Base-by-base conservation (phyloP, 2,797 vertebrate species). In the Cirrhinus mrigala region DNA sequence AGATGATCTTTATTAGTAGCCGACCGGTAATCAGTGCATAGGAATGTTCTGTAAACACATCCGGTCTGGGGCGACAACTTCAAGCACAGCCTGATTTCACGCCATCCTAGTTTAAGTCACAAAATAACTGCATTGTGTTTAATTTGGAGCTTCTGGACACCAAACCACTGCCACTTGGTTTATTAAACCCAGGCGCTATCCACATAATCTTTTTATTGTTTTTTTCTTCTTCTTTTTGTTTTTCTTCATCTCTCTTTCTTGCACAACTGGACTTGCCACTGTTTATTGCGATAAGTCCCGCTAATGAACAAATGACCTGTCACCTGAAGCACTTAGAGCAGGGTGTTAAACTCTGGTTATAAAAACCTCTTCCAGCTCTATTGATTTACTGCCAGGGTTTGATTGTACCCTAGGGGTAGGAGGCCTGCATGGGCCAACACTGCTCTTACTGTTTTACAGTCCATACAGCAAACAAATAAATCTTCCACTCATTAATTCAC, bases 241-340 rank as follows among this genome's bases (percentile, higher is more conserved):
- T 44, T 54, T 87, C 62, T 82, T 77, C 58, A 71, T 83, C 70
- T 80, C 87, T 87, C 81, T 86, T 89, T 79, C 70, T 74, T 90
- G 92, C 92, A 92, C 93, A 91, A 93, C 90, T 90, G 91, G 91
- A 93, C 90, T 94, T 92, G 91, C 94, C 94, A 93, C 90, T 94
- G 95, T 96, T 97, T 96, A 95, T 95, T 96, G 95, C 95, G 95
- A 95, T 96, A 97, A 96, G 94, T 94, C 93, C 92, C 90, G 93
- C 93, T 95, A 96, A 96, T 94, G 95, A 96, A 96, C 94, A 96
- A 96, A 97, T 95, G 94, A 95, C 94, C 94, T 96, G 95, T 92
- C 95, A 96, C 95, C 94, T 96, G 95, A 93, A 96, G 93, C 94
- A 95, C 94, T 96, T 95, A 96, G 91, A 95, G 93, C 86, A 89